phyloP scores from a whole-genome alignment of 2,113 vertebrate genomes.

The Hemiscyllium ocellatum region DNA sequence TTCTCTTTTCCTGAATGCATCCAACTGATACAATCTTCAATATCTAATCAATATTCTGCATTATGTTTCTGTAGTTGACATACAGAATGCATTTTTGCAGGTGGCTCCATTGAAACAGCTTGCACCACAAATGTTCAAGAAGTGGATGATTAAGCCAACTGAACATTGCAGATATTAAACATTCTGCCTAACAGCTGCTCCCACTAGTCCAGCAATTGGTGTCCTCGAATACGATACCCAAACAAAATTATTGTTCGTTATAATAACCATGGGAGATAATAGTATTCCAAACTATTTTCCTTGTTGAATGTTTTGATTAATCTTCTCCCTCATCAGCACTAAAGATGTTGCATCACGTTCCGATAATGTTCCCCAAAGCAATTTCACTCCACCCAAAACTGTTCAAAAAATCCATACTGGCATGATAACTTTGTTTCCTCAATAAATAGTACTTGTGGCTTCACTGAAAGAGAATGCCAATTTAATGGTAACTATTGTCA shows the following conservation, averaged over 20 bases:
- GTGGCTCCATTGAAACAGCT: neutral
- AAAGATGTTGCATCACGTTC: neutral
- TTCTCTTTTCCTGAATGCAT: neutral
- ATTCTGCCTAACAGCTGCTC: neutral
- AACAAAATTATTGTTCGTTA: neutral
- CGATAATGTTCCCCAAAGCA: neutral
- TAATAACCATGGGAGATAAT: neutral
- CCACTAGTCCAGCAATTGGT: neutral
- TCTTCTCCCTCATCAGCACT: neutral
- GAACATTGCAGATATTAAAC: neutral
- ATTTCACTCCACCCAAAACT: neutral
- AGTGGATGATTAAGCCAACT: neutral
- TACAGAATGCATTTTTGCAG: too few species aligned
- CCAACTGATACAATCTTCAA: neutral
- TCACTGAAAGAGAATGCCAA: neutral
- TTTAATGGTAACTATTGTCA: neutral
- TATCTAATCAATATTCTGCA: neutral
- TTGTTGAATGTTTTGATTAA: neutral
- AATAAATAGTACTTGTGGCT: neutral
- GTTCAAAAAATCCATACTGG: neutral
- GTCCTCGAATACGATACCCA: neutral
- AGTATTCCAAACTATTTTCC: neutral
- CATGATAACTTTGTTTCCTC: neutral
- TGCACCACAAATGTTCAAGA: neutral
- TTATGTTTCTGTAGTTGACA: neutral